Percentiles rank a stretch among this genome's conserved stretches.
Evolutionary conservation across 2,888 invertebrate genomes (phyloP).

Genomic region (Papilio demoleus): DNA sequence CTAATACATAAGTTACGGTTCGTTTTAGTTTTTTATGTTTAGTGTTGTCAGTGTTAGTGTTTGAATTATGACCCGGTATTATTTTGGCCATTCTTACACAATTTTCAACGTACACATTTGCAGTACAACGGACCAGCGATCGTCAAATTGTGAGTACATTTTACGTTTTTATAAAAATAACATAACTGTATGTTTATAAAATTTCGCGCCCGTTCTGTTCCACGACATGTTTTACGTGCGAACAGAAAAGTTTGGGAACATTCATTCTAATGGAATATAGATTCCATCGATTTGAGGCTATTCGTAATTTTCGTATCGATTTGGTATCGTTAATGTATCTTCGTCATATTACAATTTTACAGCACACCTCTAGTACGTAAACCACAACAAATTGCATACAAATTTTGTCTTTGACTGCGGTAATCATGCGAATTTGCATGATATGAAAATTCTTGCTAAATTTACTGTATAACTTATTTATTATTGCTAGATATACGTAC

Average conservation of each 20-base stretch:
- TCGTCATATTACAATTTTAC: too few relatives aligned
- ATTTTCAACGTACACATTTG: slow-evolving; percentile 51
- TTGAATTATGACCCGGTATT: slow-evolving; percentile 68
- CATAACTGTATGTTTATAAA: neutral
- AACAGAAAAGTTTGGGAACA: neutral
- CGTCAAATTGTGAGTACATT: slow-evolving; percentile 35
- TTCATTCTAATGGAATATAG: neutral
- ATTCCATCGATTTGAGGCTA: too few relatives aligned
- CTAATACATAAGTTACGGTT: neutral
- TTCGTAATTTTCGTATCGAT: too few relatives aligned
- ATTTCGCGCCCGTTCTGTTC: slow-evolving; percentile 12
- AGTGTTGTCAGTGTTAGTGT: slow-evolving; percentile 50
- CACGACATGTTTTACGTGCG: neutral
- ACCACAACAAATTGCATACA: too few relatives aligned
- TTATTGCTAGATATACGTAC: too few relatives aligned
- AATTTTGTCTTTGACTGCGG: too few relatives aligned
- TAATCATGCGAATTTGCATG: too few relatives aligned
- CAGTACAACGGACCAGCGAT: slow-evolving; percentile 9
- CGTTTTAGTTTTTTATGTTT: slow-evolving; percentile 41
- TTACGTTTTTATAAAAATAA: slow-evolving; percentile 1
- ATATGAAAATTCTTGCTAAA: too few relatives aligned
- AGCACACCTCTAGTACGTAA: too few relatives aligned
- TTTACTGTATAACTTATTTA: too few relatives aligned
- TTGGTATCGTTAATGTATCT: neutral
- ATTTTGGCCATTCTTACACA: slow-evolving; percentile 72